Percentiles rank a stretch among this genome's conserved stretches.
Evolutionary conservation across 2,888 invertebrate genomes (phyloP).

Genomic region (Tetrapedia diversipes): DNA sequence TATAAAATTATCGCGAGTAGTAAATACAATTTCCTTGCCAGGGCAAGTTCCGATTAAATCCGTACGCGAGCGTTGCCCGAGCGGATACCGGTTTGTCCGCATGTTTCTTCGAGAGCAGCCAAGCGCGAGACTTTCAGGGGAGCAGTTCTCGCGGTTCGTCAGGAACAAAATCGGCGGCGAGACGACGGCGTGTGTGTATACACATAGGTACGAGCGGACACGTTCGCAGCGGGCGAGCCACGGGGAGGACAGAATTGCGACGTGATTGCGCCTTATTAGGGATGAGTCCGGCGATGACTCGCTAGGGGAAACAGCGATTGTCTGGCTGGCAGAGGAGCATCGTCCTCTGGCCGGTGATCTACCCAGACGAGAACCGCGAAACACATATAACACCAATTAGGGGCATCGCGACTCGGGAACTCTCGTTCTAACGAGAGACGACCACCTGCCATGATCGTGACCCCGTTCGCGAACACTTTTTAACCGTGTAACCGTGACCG

Average conservation of each 20-base stretch:
- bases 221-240: constrained; percentile 33
- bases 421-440: constrained; percentile 70
- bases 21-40: neutral
- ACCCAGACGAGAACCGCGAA: constrained; percentile 64
- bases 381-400: constrained; percentile 75
- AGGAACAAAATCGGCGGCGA: constrained; percentile 24
- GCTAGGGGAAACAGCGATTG: constrained; percentile 68
- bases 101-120: constrained; percentile 12
- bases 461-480: constrained; percentile 27
- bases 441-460: constrained; percentile 39
- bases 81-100: constrained; percentile 37
- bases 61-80: neutral
- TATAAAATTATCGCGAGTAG: too few relatives aligned
- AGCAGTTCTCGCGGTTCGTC: constrained; percentile 9
- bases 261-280: constrained; percentile 77
- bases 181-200: constrained; percentile 33
- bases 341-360: constrained; percentile 72
- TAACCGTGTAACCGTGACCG: neutral
- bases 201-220: constrained; percentile 48
- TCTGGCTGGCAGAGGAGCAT: constrained; percentile 69
- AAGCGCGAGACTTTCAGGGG: constrained; percentile 6
- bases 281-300: constrained; percentile 63
- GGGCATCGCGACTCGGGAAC: constrained; percentile 69
- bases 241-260: constrained; percentile 64
- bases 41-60: constrained; percentile 17